Conservation (phyloP, 1,140 invertebrate genomes). For the Acyrthosiphon pisum region DNA sequence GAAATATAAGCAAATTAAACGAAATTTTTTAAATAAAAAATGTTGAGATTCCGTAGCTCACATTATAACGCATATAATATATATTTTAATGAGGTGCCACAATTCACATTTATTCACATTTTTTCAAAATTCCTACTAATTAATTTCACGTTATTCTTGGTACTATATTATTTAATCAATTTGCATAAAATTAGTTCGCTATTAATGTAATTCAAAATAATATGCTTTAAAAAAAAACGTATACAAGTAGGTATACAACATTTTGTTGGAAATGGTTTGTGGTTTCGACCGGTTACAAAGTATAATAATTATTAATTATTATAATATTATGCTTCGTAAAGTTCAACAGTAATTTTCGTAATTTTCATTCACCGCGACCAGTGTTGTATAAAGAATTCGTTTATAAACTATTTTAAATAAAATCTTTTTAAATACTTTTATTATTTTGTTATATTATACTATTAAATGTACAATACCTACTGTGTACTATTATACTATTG, state of each 20-base stretch:
- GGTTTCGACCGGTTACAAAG: background rate
- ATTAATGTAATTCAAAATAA: background rate
- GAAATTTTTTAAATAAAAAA: background rate
- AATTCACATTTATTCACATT: background rate
- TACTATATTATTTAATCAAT: background rate
- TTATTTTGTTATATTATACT: background rate
- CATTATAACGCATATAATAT: background rate
- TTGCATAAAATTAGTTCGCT: background rate
- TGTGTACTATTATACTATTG: too few relatives aligned
- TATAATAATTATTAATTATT: conserved; percentile 2
- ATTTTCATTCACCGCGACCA: background rate
- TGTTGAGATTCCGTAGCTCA: background rate
- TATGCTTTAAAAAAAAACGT: background rate
- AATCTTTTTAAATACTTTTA: background rate
- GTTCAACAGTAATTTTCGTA: background rate
- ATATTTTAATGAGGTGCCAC: background rate
- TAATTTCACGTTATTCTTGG: background rate
- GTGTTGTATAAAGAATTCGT: background rate
- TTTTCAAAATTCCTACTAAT: background rate
- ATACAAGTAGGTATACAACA: too few relatives aligned
- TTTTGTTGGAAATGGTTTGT: background rate
- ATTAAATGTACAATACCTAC: too few relatives aligned
- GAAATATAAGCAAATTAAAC: background rate
- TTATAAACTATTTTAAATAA: background rate
- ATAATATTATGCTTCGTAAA: background rate